Base-by-base conservation (phyloP, 2,113 vertebrate species). In the Pitta sordida region DNA sequence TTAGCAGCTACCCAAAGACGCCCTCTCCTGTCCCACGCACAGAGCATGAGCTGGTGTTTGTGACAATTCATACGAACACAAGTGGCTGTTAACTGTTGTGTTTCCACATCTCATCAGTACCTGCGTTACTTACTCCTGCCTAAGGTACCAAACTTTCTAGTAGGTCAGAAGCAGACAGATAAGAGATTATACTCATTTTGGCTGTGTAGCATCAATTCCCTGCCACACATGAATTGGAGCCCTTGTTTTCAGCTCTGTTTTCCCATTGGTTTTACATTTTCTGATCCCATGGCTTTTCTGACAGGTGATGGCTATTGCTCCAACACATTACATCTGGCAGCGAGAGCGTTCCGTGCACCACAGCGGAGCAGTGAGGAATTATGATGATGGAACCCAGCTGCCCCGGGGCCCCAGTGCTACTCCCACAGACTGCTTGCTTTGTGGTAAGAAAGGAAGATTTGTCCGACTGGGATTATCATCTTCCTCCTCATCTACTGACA, bases 291-390 rank as follows among this genome's bases (percentile, higher is more conserved):
- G 69, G 58, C 52, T 70, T 83, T 92, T 91, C 62, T 9, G 32
- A 4, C 14, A 99, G 99, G 99, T 99, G 93, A 99, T 99, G 98
- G 99, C 98, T 88, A 99, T 99, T 16, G 98, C 98, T 85, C 98
- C 99, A 58, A 97, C 98, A 51, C 99, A 99, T 94, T 98, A 98
- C 8, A 94, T 98, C 83, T 99, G 99, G 99, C 98, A 99, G 95
- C 98, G 99, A 17, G 98, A 98, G 88, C 98, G 99, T 17, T 98
- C 98, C 1, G 73, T 94, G 63, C 98, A 98, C 94, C 99, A 99
- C 95, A 98, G 99, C 0, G 98, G 99, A 24, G 99, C 99, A 20
- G 94, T 98, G 81, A 97, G 99, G 76, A 97, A 95, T n/a, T 98
- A 98, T 22, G 19, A 46, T 26, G 87, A 96, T 2, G 56, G 84